Percentiles rank a stretch among this genome's conserved stretches.
Conservation (phyloP, 2,797 vertebrate genomes). For the Trachurus trachurus region DNA sequence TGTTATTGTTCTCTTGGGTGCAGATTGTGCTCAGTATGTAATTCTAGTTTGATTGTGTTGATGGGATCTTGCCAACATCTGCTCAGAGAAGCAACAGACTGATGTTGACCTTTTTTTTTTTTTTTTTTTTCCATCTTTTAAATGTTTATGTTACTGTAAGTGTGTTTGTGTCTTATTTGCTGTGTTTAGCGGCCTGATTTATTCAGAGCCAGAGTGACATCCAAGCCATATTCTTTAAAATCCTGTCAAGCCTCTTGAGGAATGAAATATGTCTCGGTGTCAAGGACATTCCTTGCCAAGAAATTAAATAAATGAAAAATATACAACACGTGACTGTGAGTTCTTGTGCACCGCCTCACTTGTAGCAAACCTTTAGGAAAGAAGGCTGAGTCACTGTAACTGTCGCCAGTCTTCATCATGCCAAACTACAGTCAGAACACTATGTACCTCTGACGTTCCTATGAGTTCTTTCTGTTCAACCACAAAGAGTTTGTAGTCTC, state of each 20-base stretch:
- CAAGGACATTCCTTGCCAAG: constrained; percentile 44
- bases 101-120: constrained; percentile 6
- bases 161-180: constrained; percentile 42
- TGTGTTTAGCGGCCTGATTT: constrained; percentile 23
- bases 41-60: constrained; percentile 35
- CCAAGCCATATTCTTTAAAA: constrained; percentile 1
- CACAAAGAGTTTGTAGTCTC: constrained; percentile 32
- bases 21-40: constrained; percentile 14
- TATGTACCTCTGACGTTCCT: constrained; percentile 23
- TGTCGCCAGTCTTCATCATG: not conserved
- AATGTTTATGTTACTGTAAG: constrained; percentile 46
- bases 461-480: constrained; percentile 6
- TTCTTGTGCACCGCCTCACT: not conserved
- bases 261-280: constrained; percentile 37
- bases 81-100: constrained; percentile 12
- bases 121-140: not conserved
- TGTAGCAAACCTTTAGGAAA: constrained; percentile 1
- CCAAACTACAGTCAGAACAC: constrained; percentile 10
- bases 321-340: not conserved
- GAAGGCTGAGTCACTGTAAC: constrained; percentile 19
- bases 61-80: constrained; percentile 47
- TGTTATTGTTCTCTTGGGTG: constrained; percentile 40
- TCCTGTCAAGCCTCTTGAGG: constrained; percentile 25
- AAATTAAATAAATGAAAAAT: constrained; percentile 54
- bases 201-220: constrained; percentile 5